Evolutionary conservation across 1,140 invertebrate species (phyloP).

Genomic region (Archivesica marissinica): DNA sequence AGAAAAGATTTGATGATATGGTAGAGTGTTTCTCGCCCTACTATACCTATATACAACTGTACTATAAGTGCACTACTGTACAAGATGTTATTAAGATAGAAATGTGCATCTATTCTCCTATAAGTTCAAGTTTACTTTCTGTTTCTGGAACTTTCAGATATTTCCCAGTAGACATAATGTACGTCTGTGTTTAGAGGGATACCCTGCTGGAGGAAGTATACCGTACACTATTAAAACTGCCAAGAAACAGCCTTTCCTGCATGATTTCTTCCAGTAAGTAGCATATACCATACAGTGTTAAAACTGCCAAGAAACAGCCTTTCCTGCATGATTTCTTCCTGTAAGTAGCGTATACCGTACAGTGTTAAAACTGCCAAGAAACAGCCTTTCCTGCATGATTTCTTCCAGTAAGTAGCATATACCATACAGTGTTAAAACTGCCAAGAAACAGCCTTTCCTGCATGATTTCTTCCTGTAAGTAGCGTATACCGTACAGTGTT

Average conservation of each 20-base stretch:
- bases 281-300: slow-evolving; percentile 90
- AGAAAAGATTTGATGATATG: no score
- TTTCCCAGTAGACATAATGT: slow-evolving; percentile 93
- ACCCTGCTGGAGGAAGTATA: slow-evolving; percentile 93
- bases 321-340: slow-evolving; percentile 92
- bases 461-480: slow-evolving; percentile 91
- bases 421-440: slow-evolving; percentile 92
- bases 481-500: no score
- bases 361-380: slow-evolving; percentile 91
- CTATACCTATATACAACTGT: no score
- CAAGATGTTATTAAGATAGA: no score
- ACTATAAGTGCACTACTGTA: no score
- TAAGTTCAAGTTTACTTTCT: no score
- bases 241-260: slow-evolving; percentile 94
- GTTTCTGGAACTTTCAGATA: slow-evolving; percentile 83
- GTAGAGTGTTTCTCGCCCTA: no score
- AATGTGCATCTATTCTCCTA: no score
- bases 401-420: slow-evolving; percentile 92
- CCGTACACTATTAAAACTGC: slow-evolving; percentile 92
- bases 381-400: slow-evolving; percentile 92
- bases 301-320: slow-evolving; percentile 92
- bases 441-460: slow-evolving; percentile 95
- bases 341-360: slow-evolving; percentile 95
- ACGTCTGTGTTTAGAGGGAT: slow-evolving; percentile 91
- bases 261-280: slow-evolving; percentile 90